Evolutionary conservation across 1,140 invertebrate genomes (phyloP), one percentile per base, ranked within the genome.

Genomic region (Teleopsis dalmanni): DNA sequence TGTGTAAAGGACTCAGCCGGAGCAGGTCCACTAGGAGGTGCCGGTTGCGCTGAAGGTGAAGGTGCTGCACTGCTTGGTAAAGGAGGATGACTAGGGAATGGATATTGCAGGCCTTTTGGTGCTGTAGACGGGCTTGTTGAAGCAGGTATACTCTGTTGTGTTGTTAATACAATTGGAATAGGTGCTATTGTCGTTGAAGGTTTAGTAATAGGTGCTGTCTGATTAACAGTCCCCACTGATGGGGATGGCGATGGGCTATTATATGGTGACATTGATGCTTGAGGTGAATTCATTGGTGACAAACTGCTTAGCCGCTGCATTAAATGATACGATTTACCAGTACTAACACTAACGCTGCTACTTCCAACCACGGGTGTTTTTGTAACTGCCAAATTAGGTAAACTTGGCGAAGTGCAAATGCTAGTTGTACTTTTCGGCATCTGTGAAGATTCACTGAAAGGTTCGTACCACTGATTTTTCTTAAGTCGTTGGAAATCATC

Each of bases 401-500:
- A 41, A 2, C 63, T 65, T 1, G 69, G 65, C 9, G 66, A 65
- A 11, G 60, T 71, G 14, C 65, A 62, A 1, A 60, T 62, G 21
- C 62, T 59, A 23, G 47, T 50, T n/a, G 49, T 37, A 10, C 23
- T 27, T 25, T 47, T 54, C 10, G 47, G 44, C 21, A 51, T 13
- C 47, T 57, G 36, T 27, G 50, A 26, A 11, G 57, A 57, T 27
- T 67, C 64, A 11, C 52, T 47, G 40, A 58, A 57, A 23, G 85
- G 84, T 70, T 90, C 87, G 63, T 91, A 90, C 71, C 91, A 90
- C 57, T 92, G 83, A 58, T 83, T 80, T 58, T 92, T 91, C 70
- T 96, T 92, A 16, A 98, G 74, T 9, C 95, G 76, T 65, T 95
- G 92, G 11, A 86, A 85, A 67, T 98, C 94, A 70, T 96, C 93